Base-by-base conservation (phyloP, 2,888 invertebrate genomes). In the Sylvicola fuscatus region DNA sequence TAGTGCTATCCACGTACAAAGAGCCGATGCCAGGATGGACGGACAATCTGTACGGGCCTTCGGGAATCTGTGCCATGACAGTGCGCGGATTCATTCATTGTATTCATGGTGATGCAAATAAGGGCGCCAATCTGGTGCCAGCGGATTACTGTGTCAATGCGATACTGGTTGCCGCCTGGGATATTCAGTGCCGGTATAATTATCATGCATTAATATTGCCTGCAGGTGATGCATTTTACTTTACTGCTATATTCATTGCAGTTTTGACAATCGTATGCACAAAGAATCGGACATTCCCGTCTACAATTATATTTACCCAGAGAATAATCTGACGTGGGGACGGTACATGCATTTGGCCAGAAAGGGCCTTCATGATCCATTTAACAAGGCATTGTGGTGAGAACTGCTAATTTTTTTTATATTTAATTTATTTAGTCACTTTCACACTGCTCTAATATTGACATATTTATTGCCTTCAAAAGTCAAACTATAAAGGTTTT, bases 141-240 rank as follows among this genome's bases (percentile, higher is more conserved):
- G 59, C 51, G 38, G 59, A 59, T 51, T 59, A 58, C 45, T 58
- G 58, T 49, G 55, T 58, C 38, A 60, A 60, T 50, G 59, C 59
- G 37, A 55, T 59, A 49, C 57, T 59, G 48, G 53, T 58, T 26
- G 45, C 49, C 44, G 58, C 55, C 36, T 59, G 60, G 60, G 59
- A 59, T 45, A 50, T 58, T 32, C 47, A 52, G 37, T 48, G 50
- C 42, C 52, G 56, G 59, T 58, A 3, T n/a, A 15, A 27, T 27
- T 32, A 13, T 10, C 12, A 16, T 14, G 15, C 27, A 26, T 14
- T 36, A 31, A 29, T 36, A 32, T 28, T 37, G n/a, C n/a, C 8
- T 3, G 15, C 4, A 28, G n/a, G 11, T 33, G 11, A 12, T 16
- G 2, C 12, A 16, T 16, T 14, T 15, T 37, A 13, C 13, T 14